phyloP scores from a whole-genome alignment of 2,888 invertebrate species.

The Polydrusus pterygomalis region DNA sequence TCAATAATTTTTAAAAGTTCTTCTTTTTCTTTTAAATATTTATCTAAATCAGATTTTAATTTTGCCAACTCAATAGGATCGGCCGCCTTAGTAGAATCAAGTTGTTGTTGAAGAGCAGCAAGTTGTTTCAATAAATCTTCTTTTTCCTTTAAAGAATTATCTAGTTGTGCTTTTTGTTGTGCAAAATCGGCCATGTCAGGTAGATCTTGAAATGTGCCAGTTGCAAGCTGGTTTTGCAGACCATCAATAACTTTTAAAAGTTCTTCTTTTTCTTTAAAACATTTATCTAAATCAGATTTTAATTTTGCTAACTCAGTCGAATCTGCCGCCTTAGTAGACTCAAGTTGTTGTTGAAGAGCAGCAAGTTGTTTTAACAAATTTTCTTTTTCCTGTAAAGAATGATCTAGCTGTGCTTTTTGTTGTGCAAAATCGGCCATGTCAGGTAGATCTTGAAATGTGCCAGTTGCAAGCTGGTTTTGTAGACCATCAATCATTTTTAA shows the following conservation, averaged over 20 bases:
- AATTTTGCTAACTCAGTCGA: constrained; percentile 28
- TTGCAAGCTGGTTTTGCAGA: background rate
- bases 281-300: constrained; percentile 44
- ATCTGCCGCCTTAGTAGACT: background rate
- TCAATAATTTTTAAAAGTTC: constrained; percentile 27
- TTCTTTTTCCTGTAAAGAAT: constrained; percentile 34
- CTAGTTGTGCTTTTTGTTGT: constrained; percentile 34
- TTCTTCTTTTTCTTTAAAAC: background rate
- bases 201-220: constrained; percentile 14
- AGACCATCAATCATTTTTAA: constrained; percentile 32
- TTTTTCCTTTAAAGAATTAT: constrained; percentile 40
- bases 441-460: constrained; percentile 24
- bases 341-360: constrained; percentile 41
- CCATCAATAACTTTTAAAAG: constrained; percentile 20
- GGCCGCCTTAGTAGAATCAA: constrained; percentile 14
- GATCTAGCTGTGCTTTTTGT: constrained; percentile 38
- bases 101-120: constrained; percentile 25
- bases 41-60: constrained; percentile 27
- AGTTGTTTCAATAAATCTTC: constrained; percentile 27
- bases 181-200: background rate
- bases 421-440: constrained; percentile 41
- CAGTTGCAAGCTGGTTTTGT: constrained; percentile 12
- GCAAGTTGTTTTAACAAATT: constrained; percentile 25
- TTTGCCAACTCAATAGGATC: background rate
- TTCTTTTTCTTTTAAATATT: constrained; percentile 28